A percentile compares a stretch with the other conserved stretches of the same genome.
phyloP scores from a whole-genome alignment of 2,797 vertebrate species.

The Coluber constrictor region DNA sequence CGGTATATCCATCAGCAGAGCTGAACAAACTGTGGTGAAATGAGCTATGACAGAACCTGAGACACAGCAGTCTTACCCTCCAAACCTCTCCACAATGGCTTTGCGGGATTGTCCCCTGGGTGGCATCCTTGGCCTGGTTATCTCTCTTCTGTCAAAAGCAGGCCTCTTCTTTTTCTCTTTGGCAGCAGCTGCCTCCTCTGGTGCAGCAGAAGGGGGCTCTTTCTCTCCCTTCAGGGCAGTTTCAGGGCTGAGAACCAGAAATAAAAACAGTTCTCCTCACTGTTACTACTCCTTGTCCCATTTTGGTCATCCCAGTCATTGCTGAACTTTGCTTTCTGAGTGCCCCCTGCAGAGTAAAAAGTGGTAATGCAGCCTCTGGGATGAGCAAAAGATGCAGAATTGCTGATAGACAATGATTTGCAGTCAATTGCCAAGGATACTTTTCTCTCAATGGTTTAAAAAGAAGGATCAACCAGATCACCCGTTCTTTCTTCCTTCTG shows the following conservation, averaged over 20 bases:
- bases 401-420: neutral
- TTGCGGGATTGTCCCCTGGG: constrained; percentile 56
- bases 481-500: neutral
- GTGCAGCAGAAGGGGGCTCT: neutral
- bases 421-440: neutral
- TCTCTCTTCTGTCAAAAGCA: neutral
- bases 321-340: neutral
- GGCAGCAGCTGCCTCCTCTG: neutral
- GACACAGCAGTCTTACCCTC: constrained; percentile 62
- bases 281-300: neutral
- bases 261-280: neutral
- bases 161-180: constrained; percentile 36
- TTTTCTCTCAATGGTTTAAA: neutral
- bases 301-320: neutral
- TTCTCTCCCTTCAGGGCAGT: neutral
- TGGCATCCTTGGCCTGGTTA: constrained; percentile 23
- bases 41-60: neutral
- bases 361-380: neutral
- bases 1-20: neutral
- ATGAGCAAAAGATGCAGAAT: neutral
- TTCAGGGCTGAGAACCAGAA: neutral
- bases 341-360: neutral
- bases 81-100: constrained; percentile 74
- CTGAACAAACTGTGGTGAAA: neutral
- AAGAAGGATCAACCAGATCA: neutral